Conservation (phyloP, 2,888 invertebrate genomes). For the Iphiclides podalirius region DNA sequence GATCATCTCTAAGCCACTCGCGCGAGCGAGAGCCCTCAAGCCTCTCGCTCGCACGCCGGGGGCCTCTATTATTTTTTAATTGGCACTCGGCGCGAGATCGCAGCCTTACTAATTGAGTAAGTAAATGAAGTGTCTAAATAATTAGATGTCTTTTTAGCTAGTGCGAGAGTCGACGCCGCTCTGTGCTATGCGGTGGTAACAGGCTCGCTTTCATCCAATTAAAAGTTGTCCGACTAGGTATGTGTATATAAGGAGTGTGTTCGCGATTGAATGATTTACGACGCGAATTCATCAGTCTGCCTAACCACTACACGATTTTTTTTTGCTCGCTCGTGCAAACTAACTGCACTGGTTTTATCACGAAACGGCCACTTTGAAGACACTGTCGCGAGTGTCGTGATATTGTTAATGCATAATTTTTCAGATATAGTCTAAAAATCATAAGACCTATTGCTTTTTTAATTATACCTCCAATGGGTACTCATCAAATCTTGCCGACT, state of each 20-base stretch:
- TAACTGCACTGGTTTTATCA: too few species aligned
- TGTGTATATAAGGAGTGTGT: not conserved
- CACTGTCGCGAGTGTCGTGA: too few species aligned
- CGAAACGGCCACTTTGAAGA: too few species aligned
- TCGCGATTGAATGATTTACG: conserved; percentile 1
- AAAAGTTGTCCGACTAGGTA: conserved; percentile 19
- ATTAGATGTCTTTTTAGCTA: conserved; percentile 67
- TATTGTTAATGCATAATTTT: too few species aligned
- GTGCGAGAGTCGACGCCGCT: conserved; percentile 40
- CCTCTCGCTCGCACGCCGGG: conserved; percentile 57
- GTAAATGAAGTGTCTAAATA: conserved; percentile 76
- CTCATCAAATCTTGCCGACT: too few species aligned
- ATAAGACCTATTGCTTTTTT: too few species aligned
- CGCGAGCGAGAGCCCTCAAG: conserved; percentile 45
- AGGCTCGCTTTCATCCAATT: conserved; percentile 27
- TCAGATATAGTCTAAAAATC: too few species aligned
- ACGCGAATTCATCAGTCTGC: not conserved
- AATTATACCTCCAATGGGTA: too few species aligned
- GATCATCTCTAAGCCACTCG: conserved; percentile 58
- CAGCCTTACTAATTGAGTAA: conserved; percentile 73
- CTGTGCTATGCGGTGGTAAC: conserved; percentile 25
- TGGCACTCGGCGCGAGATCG: conserved; percentile 68
- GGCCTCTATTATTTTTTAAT: conserved; percentile 75
- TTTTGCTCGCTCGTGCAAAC: too few species aligned
- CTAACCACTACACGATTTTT: too few species aligned